A percentile compares a stretch with the other conserved stretches of the same genome.
These are phyloP conservation scores for Rousettus madagascariensis DNA, from an alignment of 2,797 vertebrate species.

Conservation along the genomic window DNA sequence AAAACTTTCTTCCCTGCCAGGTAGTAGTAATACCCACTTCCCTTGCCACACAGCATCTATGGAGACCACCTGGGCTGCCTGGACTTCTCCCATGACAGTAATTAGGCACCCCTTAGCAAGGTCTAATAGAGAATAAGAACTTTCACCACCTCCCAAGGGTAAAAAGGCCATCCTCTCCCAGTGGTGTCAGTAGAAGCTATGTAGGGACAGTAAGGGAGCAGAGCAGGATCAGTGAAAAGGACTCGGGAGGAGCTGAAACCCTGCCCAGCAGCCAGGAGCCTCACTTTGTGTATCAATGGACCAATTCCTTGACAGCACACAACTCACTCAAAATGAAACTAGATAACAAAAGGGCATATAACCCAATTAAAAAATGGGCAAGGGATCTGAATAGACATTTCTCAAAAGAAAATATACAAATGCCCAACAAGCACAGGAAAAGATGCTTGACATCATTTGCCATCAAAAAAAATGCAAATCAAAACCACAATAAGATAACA, in stretches of 20 bases:
- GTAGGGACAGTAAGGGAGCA: not conserved
- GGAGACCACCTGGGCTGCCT: not conserved
- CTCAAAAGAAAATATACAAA: too few species aligned
- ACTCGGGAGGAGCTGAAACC: not conserved
- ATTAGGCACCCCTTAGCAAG: not conserved
- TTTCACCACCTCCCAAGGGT: not conserved
- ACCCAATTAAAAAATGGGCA: too few species aligned
- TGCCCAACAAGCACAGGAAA: too few species aligned
- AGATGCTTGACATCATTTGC: too few species aligned
- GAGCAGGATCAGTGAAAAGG: not conserved
- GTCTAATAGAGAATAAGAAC: not conserved
- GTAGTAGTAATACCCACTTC: not conserved
- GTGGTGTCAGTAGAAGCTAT: not conserved
- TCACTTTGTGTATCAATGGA: not conserved
- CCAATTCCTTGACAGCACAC: not conserved
- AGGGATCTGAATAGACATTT: too few species aligned
- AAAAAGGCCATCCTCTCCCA: not conserved
- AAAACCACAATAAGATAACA: too few species aligned
- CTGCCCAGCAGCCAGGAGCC: not conserved
- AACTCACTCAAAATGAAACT: constrained; percentile 14
- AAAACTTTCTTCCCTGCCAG: not conserved
- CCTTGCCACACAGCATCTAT: not conserved
- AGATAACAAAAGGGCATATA: not conserved
- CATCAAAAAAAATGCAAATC: too few species aligned
- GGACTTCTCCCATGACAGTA: not conserved